These are phyloP conservation scores for Tadarida brasiliensis DNA, from an alignment of 2,797 vertebrate species.

Conservation along the genomic window DNA sequence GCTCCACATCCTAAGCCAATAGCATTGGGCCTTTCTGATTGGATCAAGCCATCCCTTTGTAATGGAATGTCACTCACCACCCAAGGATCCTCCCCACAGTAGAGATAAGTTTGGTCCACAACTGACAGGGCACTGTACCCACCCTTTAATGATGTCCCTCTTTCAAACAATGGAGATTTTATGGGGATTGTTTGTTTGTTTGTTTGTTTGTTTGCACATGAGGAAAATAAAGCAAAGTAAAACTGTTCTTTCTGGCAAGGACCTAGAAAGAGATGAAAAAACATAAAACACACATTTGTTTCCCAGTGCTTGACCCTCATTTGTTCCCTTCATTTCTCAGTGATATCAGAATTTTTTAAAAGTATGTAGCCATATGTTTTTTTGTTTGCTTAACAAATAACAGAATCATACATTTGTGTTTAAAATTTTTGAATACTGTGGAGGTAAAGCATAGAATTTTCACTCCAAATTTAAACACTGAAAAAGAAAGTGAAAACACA, in stretches of 20 bases:
- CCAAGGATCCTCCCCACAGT: background rate
- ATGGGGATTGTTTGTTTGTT: background rate
- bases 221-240: background rate
- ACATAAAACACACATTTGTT: background rate
- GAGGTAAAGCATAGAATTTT: constrained; percentile 19
- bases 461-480: background rate
- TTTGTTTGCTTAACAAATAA: constrained; percentile 25
- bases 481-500: background rate
- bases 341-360: background rate
- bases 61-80: background rate
- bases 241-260: background rate
- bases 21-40: background rate
- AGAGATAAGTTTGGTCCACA: background rate
- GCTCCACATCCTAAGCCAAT: background rate
- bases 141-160: background rate
- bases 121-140: fast-evolving
- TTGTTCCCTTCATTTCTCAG: background rate
- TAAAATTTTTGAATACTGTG: background rate
- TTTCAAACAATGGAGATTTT: background rate
- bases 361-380: background rate
- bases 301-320: background rate
- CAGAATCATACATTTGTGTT: background rate
- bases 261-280: background rate
- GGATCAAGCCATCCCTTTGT: background rate
- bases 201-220: background rate